Percentiles rank a stretch among this genome's conserved stretches.
phyloP scores from a whole-genome alignment of 2,113 vertebrate genomes.

The Ivindomyrus marchei region DNA sequence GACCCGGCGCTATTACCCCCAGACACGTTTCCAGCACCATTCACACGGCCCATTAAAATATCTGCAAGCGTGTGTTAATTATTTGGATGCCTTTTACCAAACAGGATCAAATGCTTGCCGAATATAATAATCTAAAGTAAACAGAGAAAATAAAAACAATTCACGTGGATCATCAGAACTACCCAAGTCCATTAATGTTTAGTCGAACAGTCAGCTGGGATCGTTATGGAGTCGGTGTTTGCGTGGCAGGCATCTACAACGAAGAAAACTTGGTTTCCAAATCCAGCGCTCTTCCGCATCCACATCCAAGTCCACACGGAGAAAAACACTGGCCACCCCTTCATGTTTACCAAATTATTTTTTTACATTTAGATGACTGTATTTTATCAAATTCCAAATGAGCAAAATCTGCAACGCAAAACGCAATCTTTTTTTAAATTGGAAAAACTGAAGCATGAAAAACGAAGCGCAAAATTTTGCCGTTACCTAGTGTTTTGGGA shows the following conservation, averaged over 20 bases:
- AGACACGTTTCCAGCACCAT: slow-evolving; percentile 31
- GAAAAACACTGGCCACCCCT: not conserved
- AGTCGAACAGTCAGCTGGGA: not conserved
- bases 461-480: not conserved
- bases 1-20: slow-evolving; percentile 25
- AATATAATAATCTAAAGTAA: not conserved
- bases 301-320: not conserved
- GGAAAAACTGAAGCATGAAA: not conserved
- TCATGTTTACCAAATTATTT: not conserved
- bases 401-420: not conserved
- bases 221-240: not conserved
- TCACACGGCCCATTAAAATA: not conserved
- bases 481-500: slow-evolving; percentile 30
- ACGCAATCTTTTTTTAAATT: not conserved
- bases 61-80: not conserved
- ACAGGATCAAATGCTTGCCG: not conserved
- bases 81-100: not conserved
- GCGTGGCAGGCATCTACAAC: not conserved
- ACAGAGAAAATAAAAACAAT: not conserved
- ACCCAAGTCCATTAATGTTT: not conserved
- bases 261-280: not conserved
- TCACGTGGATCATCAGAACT: not conserved
- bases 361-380: not conserved
- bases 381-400: not conserved
- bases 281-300: not conserved